Conservation (phyloP, 2,888 invertebrate species). For the Lamellibrachia columna region DNA sequence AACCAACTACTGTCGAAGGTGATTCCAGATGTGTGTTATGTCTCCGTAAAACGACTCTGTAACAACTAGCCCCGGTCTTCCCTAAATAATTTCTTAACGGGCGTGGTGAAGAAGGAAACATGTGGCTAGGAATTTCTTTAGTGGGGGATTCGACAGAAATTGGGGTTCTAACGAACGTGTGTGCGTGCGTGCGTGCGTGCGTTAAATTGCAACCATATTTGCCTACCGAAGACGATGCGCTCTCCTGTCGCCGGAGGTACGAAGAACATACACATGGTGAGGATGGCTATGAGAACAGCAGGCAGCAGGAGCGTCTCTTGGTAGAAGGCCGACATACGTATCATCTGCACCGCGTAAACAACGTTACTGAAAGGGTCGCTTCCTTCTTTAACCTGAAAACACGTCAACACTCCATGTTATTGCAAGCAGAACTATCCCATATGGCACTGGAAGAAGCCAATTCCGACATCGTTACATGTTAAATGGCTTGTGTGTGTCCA, state of each 20-base stretch:
- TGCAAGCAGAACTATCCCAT: too few species aligned
- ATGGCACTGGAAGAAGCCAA: neutral
- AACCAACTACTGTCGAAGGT: too few species aligned
- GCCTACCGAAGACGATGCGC: slow-evolving; percentile 35
- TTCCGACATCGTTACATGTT: neutral
- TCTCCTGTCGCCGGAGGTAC: slow-evolving; percentile 36
- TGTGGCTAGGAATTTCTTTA: too few species aligned
- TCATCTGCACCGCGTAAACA: slow-evolving; percentile 23
- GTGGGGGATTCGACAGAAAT: too few species aligned
- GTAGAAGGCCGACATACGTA: slow-evolving; percentile 33
- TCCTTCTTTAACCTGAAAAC: neutral
- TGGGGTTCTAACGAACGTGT: neutral
- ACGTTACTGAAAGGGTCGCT: slow-evolving; percentile 25
- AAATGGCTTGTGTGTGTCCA: too few species aligned
- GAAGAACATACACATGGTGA: slow-evolving; percentile 34
- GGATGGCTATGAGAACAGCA: slow-evolving; percentile 30
- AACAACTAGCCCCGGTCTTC: too few species aligned
- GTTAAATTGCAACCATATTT: neutral
- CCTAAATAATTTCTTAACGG: too few species aligned
- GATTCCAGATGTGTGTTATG: too few species aligned
- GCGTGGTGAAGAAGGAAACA: too few species aligned
- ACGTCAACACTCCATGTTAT: neutral
- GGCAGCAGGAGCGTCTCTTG: slow-evolving; percentile 34
- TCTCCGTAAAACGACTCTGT: too few species aligned
- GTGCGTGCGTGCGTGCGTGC: neutral